Conservation (phyloP, 2,113 vertebrate species). For the Microtus pennsylvanicus region DNA sequence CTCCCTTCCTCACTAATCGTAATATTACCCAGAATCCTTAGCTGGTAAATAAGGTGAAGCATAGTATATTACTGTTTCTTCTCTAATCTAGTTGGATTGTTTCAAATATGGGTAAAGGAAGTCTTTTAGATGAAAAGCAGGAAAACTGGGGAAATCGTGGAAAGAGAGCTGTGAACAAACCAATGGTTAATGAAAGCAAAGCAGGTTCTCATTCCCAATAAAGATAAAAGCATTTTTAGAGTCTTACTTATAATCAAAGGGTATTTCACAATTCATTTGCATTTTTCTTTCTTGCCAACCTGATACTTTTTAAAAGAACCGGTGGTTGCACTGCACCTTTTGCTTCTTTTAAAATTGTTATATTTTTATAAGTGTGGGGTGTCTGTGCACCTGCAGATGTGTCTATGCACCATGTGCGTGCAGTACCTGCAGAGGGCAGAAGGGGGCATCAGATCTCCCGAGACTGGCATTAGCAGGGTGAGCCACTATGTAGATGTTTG, state of each 20-base stretch:
- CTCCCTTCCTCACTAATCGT: not conserved
- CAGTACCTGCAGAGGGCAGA: not conserved
- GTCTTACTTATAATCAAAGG: not conserved
- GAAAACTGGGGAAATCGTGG: not conserved
- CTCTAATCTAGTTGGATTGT: not conserved
- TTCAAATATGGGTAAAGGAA: slow-evolving; percentile 6
- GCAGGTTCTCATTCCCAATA: not conserved
- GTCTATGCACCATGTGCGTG: not conserved
- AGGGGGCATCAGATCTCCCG: not conserved
- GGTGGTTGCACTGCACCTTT: not conserved
- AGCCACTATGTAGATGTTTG: not conserved
- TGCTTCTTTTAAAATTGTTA: not conserved
- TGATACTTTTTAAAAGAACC: not conserved
- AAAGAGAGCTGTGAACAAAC: not conserved
- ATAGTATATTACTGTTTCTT: not conserved
- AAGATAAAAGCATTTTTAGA: slow-evolving; percentile 10
- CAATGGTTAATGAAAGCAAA: not conserved
- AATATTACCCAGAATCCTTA: not conserved
- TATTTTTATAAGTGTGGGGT: not conserved
- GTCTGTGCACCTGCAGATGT: not conserved
- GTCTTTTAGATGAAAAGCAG: not conserved
- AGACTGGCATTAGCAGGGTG: not conserved
- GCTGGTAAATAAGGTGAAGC: not conserved
- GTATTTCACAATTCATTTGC: not conserved
- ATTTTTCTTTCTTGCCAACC: not conserved